phyloP scores from a whole-genome alignment of 2,797 vertebrate genomes.

The Delichon dasypus region DNA sequence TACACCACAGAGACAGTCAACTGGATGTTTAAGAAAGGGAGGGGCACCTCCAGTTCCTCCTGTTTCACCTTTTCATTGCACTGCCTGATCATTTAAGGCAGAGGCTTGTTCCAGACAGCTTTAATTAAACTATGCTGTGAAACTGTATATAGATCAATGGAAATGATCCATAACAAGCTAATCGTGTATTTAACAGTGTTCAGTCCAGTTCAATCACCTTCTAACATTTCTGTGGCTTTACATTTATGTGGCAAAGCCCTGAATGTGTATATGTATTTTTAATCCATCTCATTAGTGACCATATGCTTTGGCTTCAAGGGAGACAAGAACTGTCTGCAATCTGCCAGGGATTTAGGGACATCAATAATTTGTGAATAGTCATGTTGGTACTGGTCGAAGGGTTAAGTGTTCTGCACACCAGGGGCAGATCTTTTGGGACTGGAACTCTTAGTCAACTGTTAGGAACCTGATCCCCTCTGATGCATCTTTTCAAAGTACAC shows the following conservation, averaged over 20 bases:
- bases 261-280: conserved; percentile 70
- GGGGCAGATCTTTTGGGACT: conserved; percentile 77
- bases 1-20: conserved; percentile 35
- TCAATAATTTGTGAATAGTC: conserved; percentile 89
- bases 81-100: conserved; percentile 67
- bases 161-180: conserved; percentile 81
- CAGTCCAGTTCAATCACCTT: conserved; percentile 76
- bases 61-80: conserved; percentile 67
- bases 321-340: conserved; percentile 78
- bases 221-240: conserved; percentile 71
- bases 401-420: conserved; percentile 84
- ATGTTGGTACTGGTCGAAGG: conserved; percentile 81
- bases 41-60: conserved; percentile 14
- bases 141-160: conserved; percentile 83
- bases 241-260: conserved; percentile 68
- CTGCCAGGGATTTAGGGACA: conserved; percentile 85
- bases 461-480: conserved; percentile 76
- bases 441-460: conserved; percentile 74
- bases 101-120: conserved; percentile 79
- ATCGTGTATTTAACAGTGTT: conserved; percentile 80
- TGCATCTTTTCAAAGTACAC: conserved; percentile 63
- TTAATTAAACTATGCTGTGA: conserved; percentile 80
- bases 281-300: conserved; percentile 82
- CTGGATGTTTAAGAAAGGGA: background rate
- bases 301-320: conserved; percentile 83